Percentiles rank a stretch among this genome's conserved stretches.
Conservation (phyloP, 1,140 invertebrate species). For the Leptonema lineaticorne region DNA sequence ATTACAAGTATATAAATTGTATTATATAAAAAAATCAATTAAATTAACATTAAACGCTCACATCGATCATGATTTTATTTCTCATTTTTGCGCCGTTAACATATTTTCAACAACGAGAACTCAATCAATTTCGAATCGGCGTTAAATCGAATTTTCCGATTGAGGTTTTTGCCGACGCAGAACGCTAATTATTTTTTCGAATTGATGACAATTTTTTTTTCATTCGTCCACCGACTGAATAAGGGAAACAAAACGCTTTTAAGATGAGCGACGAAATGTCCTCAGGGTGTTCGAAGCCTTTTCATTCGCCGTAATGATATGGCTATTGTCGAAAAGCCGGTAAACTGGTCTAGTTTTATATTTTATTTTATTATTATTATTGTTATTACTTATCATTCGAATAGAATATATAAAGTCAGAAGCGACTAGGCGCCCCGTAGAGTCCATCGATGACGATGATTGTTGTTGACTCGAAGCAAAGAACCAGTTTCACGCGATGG, state of each 20-base stretch:
- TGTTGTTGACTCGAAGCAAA: slow-evolving; percentile 23
- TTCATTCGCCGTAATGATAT: slow-evolving; percentile 25
- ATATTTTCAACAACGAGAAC: neutral
- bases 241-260: too few relatives aligned
- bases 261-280: slow-evolving; percentile 1
- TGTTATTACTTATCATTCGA: too few relatives aligned
- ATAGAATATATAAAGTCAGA: slow-evolving; percentile 11
- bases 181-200: neutral
- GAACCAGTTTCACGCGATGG: slow-evolving; percentile 17
- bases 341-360: too few relatives aligned
- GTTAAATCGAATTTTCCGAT: neutral
- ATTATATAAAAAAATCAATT: too few relatives aligned
- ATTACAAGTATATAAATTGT: too few relatives aligned
- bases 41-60: too few relatives aligned
- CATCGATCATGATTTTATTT: too few relatives aligned
- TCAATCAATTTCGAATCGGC: neutral
- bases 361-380: too few relatives aligned
- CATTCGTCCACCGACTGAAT: too few relatives aligned
- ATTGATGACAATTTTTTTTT: neutral
- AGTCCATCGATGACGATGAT: slow-evolving; percentile 2
- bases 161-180: neutral
- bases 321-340: slow-evolving; percentile 13
- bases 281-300: slow-evolving; percentile 4
- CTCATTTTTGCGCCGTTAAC: too few relatives aligned
- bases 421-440: slow-evolving; percentile 11